Percentiles rank a stretch among this genome's conserved stretches.
phyloP scores from a whole-genome alignment of 2,113 vertebrate species.

The Poeciliopsis occidentalis region DNA sequence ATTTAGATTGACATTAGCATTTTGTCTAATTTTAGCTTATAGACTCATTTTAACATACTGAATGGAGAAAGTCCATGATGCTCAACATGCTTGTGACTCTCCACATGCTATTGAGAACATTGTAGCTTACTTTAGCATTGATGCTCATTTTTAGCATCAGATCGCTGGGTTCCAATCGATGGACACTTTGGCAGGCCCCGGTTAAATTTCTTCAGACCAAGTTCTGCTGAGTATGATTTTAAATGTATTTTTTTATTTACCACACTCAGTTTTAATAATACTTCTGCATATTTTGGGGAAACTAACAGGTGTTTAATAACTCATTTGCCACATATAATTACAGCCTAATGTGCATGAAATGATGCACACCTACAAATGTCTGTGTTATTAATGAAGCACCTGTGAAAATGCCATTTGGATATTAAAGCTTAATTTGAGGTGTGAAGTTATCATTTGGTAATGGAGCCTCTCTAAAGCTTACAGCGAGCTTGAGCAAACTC shows the following conservation, averaged over 20 bases:
- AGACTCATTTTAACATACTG: too few relatives aligned
- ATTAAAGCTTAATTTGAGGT: constrained; percentile 16
- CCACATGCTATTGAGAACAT: too few relatives aligned
- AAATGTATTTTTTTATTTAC: not conserved
- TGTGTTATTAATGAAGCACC: constrained; percentile 44
- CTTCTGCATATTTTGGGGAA: not conserved
- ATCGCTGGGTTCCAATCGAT: too few relatives aligned
- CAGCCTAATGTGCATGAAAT: constrained; percentile 29
- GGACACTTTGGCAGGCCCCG: too few relatives aligned
- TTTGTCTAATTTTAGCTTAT: too few relatives aligned
- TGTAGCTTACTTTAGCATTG: too few relatives aligned
- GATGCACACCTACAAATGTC: constrained; percentile 35
- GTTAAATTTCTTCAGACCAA: not conserved
- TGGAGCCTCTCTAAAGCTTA: constrained; percentile 3
- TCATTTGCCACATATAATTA: constrained; percentile 34
- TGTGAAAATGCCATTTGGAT: constrained; percentile 36
- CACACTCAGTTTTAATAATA: not conserved
- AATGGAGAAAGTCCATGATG: too few relatives aligned
- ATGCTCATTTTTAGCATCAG: too few relatives aligned
- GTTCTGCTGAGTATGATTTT: not conserved
- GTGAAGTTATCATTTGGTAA: constrained; percentile 13
- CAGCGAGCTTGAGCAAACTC: not conserved
- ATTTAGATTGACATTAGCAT: too few relatives aligned
- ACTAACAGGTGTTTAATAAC: constrained; percentile 29
- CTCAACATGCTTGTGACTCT: too few relatives aligned